Percentiles rank a stretch among this genome's conserved stretches.
These are phyloP conservation scores for Valencia hispanica DNA, from an alignment of 2,797 vertebrate genomes.

Conservation along the genomic window DNA sequence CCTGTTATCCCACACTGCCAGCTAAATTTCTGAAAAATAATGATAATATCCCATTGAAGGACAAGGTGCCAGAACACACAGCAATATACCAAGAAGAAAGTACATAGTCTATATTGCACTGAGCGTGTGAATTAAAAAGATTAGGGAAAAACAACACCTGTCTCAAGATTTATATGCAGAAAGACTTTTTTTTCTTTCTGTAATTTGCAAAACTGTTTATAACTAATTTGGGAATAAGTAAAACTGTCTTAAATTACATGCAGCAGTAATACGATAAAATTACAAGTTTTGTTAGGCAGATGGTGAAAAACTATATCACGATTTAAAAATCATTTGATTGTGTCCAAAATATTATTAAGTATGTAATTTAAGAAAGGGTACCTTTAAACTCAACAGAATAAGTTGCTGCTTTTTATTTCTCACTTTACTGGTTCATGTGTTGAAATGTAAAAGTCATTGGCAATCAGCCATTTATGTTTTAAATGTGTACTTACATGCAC, in stretches of 20 bases:
- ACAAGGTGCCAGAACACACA: background rate
- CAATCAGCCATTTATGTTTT: slow-evolving; percentile 30
- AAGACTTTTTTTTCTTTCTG: background rate
- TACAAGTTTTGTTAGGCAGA: background rate
- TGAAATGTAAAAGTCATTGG: background rate
- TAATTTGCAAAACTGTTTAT: background rate
- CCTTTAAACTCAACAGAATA: background rate
- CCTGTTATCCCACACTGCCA: too few species aligned
- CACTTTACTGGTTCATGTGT: background rate
- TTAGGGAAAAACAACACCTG: background rate
- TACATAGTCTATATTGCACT: background rate
- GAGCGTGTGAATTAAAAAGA: background rate
- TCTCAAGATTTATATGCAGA: background rate
- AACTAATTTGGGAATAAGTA: background rate
- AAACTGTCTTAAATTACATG: background rate
- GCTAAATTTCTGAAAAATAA: too few species aligned
- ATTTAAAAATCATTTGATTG: background rate
- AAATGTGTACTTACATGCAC: slow-evolving; percentile 37
- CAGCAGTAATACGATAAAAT: background rate
- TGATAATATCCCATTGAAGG: too few species aligned
- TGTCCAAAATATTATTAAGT: background rate
- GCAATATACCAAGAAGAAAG: background rate
- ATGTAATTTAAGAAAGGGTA: background rate
- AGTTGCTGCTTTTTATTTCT: background rate
- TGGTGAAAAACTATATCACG: background rate